A percentile compares a stretch with the other conserved stretches of the same genome.
Evolutionary conservation across 2,797 vertebrate species (phyloP).

Genomic region (Nyctibius grandis): DNA sequence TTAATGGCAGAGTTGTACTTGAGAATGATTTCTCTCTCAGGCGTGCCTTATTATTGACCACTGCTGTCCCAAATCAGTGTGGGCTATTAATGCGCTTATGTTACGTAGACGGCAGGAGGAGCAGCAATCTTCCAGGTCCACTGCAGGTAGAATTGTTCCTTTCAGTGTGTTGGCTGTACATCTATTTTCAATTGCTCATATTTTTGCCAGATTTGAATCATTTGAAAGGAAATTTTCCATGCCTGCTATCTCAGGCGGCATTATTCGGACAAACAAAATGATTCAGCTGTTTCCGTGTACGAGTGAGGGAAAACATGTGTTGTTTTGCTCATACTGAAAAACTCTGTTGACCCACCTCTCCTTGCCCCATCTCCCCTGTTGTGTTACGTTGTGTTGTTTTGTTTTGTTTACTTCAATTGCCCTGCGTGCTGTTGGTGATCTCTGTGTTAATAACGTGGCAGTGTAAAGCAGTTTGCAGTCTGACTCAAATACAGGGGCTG

Average conservation of each 20-base stretch:
- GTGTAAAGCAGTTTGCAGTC: neutral
- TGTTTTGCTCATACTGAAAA: constrained; percentile 26
- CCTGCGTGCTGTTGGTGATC: neutral
- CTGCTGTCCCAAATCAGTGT: neutral
- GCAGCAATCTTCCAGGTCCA: neutral
- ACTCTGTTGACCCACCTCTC: constrained; percentile 4
- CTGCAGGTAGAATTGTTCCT: neutral
- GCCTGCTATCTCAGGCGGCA: neutral
- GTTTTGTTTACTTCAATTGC: neutral
- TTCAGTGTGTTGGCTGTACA: neutral
- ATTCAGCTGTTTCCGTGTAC: neutral
- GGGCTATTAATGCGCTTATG: neutral
- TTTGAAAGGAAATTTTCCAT: neutral
- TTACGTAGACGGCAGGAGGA: neutral
- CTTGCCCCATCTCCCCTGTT: neutral
- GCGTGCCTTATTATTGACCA: neutral
- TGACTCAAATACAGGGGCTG: neutral
- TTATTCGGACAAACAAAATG: constrained; percentile 21
- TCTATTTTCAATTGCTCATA: neutral
- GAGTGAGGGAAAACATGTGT: constrained; percentile 27
- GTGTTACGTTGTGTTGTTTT: neutral
- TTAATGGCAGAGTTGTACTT: neutral
- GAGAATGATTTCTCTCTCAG: neutral
- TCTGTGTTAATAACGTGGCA: neutral
- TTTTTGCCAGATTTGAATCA: neutral